Conservation (phyloP, 2,797 vertebrate genomes). For the Mus minutoides region DNA sequence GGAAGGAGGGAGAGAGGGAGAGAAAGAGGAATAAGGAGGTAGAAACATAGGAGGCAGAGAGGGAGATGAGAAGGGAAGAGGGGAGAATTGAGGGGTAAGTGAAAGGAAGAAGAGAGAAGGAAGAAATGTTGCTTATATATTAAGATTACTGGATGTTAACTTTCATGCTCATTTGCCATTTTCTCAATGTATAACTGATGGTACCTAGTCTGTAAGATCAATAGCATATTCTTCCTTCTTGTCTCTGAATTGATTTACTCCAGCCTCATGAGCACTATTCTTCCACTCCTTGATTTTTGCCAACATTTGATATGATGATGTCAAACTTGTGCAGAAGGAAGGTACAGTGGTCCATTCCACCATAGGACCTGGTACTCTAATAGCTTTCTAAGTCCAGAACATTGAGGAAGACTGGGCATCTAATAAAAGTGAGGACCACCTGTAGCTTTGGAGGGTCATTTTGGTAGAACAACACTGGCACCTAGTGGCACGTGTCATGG, state of each 20-base stretch:
- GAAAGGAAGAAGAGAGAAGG: too few species aligned
- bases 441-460: background rate
- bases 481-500: conserved; percentile 76
- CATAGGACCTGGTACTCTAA: background rate
- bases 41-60: background rate
- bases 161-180: background rate
- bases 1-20: background rate
- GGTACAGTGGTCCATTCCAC: background rate
- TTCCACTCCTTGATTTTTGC: background rate
- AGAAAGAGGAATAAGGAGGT: too few species aligned
- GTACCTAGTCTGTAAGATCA: background rate
- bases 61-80: too few species aligned
- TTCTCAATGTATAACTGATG: background rate
- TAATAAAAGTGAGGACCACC: conserved; percentile 38
- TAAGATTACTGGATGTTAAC: background rate
- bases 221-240: background rate
- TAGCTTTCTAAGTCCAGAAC: background rate
- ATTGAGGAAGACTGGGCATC: background rate
- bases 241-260: background rate
- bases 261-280: background rate
- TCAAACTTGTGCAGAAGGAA: background rate
- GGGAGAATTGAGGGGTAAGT: background rate
- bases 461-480: conserved; percentile 79
- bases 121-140: background rate
- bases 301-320: background rate